Evolutionary conservation across 2,888 invertebrate genomes (phyloP).

Genomic region (Hypena proboscidalis): DNA sequence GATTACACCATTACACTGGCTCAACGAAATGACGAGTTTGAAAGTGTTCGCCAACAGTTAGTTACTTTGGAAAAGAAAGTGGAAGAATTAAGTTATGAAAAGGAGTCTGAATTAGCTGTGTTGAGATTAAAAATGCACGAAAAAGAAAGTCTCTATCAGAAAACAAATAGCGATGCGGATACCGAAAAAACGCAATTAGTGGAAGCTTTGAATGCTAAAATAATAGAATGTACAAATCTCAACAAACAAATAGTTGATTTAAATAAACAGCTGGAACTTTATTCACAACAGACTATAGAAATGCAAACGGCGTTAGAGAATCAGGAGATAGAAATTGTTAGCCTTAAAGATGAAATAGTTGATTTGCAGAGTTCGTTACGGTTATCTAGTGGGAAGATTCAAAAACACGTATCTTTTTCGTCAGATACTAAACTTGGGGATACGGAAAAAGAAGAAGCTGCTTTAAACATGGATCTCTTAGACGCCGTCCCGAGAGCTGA

Average conservation of each 20-base stretch:
- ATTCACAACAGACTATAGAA: constrained; percentile 83
- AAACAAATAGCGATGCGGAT: constrained; percentile 54
- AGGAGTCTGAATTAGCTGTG: constrained; percentile 82
- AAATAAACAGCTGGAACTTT: constrained; percentile 80
- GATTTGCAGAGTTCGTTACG: constrained; percentile 61
- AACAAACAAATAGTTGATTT: constrained; percentile 83
- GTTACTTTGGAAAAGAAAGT: constrained; percentile 73
- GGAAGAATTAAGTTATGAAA: constrained; percentile 80
- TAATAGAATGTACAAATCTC: constrained; percentile 77
- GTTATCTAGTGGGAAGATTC: constrained; percentile 65
- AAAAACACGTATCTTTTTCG: constrained; percentile 78
- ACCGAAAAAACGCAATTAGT: constrained; percentile 59
- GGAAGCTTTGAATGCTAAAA: constrained; percentile 72
- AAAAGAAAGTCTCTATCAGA: constrained; percentile 63
- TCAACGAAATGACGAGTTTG: constrained; percentile 74
- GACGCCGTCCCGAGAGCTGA: constrained; percentile 86
- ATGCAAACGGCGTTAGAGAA: constrained; percentile 87
- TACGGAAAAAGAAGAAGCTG: constrained; percentile 38
- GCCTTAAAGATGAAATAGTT: constrained; percentile 88
- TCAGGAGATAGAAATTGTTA: constrained; percentile 90
- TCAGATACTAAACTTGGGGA: constrained; percentile 72
- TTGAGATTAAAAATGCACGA: constrained; percentile 83
- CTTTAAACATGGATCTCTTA: constrained; percentile 60
- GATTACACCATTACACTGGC: constrained; percentile 64
- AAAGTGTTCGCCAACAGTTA: constrained; percentile 69